Percentiles rank a stretch among this genome's conserved stretches.
Conservation (phyloP, 2,113 vertebrate species). For the Tylochromis polylepis region DNA sequence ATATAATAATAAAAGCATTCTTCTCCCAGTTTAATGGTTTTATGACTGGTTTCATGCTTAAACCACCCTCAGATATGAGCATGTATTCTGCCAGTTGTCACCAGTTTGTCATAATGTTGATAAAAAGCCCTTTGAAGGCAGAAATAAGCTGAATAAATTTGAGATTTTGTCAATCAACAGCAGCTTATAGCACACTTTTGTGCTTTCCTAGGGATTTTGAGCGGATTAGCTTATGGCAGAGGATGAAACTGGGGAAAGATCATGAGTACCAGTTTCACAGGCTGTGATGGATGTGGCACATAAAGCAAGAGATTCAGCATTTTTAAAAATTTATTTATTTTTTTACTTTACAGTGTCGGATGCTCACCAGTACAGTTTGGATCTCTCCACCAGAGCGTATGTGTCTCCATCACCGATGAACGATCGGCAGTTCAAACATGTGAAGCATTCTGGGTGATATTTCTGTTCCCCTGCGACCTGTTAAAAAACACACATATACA, state of each 20-base stretch:
- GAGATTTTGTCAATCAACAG: not conserved
- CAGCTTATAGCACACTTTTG: not conserved
- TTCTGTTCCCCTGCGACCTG: slow-evolving; percentile 97
- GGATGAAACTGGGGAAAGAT: not conserved
- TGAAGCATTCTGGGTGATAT: slow-evolving; percentile 97
- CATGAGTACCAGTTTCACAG: not conserved
- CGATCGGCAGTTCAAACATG: slow-evolving; percentile 83
- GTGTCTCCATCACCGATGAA: slow-evolving; percentile 98
- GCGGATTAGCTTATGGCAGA: not conserved
- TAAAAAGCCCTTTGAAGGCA: not conserved
- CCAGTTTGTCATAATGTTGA: not conserved
- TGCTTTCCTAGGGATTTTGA: slow-evolving; percentile 2
- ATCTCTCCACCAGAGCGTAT: slow-evolving; percentile 93
- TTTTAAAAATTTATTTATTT: not conserved
- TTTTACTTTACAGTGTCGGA: not conserved
- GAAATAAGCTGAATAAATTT: not conserved
- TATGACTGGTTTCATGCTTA: not conserved
- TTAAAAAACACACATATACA: not conserved
- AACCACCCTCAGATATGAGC: not conserved
- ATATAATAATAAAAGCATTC: not conserved
- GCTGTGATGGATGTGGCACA: not conserved
- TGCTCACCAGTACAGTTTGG: slow-evolving; percentile 96
- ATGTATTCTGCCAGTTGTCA: not conserved
- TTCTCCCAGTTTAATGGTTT: not conserved
- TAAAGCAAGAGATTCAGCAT: not conserved